Base-by-base conservation (phyloP, 2,797 vertebrate genomes). In the Smutsia gigantea region DNA sequence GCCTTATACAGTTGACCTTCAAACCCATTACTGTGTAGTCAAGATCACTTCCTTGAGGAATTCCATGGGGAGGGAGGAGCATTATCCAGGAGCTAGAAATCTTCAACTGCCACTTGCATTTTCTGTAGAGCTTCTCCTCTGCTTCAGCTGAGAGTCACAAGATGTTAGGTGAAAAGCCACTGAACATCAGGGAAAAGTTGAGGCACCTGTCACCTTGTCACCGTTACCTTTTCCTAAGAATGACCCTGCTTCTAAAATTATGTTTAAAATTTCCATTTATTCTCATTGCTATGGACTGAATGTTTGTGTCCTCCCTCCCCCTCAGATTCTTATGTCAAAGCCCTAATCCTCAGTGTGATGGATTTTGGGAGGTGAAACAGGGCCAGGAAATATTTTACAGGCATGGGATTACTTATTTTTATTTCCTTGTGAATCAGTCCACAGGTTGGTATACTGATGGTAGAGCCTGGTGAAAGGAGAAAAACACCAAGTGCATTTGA, bases 1-100 rank as follows among this genome's bases (percentile, higher is more conserved):
- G 39, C 66, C 31, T 81, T 87, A 64, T 21, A 42, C 68, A 92
- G 6, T 25, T 83, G 68, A 86, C 90, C 92, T 96, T 94, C 87
- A 93, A 55, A 87, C 19, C 59, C 19, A 21, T 90, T 75, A 68
- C 82, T 84, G 3, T 74, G 59, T 21, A 68, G 27, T 29, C 7
- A 42, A 97, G 82, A 72, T 34, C 18, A 5, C 64, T 29, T 83
- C 82, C 69, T 74, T 64, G 74, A 93, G 46, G 77, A 85, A 27
- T 66, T 61, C 23, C 49, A 12, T 29, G 18, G 31, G 10, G 42
- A 93, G 49, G 64, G 55, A 37, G 15, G 21, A 64, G 15, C 21
- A 34, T 69, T n/a, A 37, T 57, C 63, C 18, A 42, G 87, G 94
- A 75, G 66, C 59, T 64, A 63, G 55, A 87, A 72, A 14, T 83